A percentile compares a stretch with the other conserved stretches of the same genome.
Conservation (phyloP, 2,113 vertebrate genomes). For the Phoxinus phoxinus region DNA sequence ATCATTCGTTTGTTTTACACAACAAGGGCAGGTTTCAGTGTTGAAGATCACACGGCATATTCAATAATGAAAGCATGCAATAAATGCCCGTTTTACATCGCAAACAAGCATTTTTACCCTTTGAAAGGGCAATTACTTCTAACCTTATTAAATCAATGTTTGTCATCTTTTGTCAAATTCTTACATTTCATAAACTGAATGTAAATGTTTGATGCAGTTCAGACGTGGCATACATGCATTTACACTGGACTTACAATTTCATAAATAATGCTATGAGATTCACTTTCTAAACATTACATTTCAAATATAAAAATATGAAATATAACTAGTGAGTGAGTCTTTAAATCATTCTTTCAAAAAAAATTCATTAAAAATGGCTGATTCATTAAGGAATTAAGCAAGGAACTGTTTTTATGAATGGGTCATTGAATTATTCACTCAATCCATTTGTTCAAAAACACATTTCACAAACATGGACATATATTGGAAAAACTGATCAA, state of each 20-base stretch:
- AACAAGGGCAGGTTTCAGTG: background rate
- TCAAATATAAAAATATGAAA: too few species aligned
- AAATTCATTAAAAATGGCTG: background rate
- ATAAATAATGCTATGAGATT: background rate
- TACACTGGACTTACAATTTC: background rate
- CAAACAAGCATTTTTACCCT: background rate
- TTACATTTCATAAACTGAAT: too few species aligned
- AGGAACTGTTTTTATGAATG: background rate
- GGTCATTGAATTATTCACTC: background rate
- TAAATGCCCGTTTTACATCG: background rate
- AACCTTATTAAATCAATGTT: background rate
- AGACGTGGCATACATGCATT: background rate
- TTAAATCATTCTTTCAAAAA: background rate
- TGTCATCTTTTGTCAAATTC: too few species aligned
- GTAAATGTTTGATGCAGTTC: background rate
- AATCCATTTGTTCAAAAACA: background rate
- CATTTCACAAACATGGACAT: background rate
- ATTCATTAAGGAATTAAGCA: background rate
- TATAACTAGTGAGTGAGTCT: background rate
- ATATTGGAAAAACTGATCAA: background rate
- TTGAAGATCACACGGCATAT: background rate
- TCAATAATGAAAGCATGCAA: background rate
- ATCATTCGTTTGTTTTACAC: background rate
- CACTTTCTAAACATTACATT: too few species aligned
- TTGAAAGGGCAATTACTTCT: background rate